These are phyloP conservation scores for Megaceryle torquata DNA, from an alignment of 2,113 vertebrate genomes.

Conservation along the genomic window DNA sequence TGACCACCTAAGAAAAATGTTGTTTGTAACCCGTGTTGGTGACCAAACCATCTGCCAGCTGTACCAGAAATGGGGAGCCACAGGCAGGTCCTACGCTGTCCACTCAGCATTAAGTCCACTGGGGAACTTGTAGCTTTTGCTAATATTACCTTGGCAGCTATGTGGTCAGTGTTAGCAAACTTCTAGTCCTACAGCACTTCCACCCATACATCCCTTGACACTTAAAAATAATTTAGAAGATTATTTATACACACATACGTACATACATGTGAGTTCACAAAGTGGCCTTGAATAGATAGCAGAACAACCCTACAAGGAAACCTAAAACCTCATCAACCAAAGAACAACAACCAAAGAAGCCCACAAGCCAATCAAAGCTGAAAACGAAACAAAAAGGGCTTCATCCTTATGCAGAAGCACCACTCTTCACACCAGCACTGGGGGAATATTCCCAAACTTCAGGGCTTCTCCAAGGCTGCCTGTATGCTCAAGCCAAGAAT, in stretches of 20 bases:
- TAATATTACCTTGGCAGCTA: neutral
- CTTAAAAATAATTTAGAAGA: neutral
- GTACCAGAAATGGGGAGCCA: neutral
- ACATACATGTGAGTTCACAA: neutral
- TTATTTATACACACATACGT: neutral
- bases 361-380: neutral
- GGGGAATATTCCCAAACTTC: neutral
- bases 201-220: neutral
- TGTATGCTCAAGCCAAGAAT: neutral
- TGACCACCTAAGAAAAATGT: neutral
- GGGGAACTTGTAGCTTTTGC: neutral
- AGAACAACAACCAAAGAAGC: neutral
- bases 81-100: accelerated
- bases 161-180: neutral
- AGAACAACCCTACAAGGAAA: neutral
- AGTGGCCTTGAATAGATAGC: neutral
- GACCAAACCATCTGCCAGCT: neutral
- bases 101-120: neutral
- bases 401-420: neutral
- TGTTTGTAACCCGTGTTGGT: neutral
- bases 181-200: neutral
- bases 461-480: neutral
- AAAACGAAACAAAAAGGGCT: neutral
- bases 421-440: neutral
- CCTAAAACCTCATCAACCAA: slow-evolving; percentile 1